Evolutionary conservation across 2,888 invertebrate genomes (phyloP), one percentile per base, ranked within the genome.

Genomic region (Tenthredo mesomela): DNA sequence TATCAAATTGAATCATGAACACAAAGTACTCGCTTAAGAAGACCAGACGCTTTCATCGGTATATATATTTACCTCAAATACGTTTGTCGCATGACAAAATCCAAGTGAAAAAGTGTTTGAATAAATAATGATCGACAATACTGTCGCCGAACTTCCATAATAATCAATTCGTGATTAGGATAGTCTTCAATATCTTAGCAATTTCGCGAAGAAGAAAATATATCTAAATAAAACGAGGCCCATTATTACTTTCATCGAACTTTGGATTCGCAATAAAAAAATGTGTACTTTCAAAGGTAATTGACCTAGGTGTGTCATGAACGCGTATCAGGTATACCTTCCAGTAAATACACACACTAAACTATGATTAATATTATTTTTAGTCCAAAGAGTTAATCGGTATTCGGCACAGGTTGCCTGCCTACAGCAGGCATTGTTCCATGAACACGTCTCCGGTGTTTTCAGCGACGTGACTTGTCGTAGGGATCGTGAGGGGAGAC

Each of bases 381-480:
- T 80, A 47, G 37, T 50, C n/a, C 10, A 33, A 80, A n/a, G 58
- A 80, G 80, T 37, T 37, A 58, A 80, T 80, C 61, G 80, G 58
- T 21, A 80, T 80, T 80, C 80, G 37, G 58, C 10, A 61, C 80
- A 80, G 80, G 37, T 21, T 33, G 10, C 61, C 61, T 21, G 25
- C 40, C 61, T 21, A 15, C 40, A 40, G 21, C 40, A 40, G 80
- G 58, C 80, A 80, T 80, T 80, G 80, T 80, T 61, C 21, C 80
- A 80, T 80, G 80, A 80, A 80, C 80, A 80, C 61, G 61, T 61
- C 58, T 18, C 80, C 58, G 80, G 80, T 80, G 80, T 80, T 61
- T 15, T 80, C 61, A 18, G 37, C 21, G 18, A 80, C 80, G 80
- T 80, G 80, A 29, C 80, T 61, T 58, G 80, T 80, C 58, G 80